Conservation (phyloP, 2,888 invertebrate genomes). For the Pollenia angustigena region DNA sequence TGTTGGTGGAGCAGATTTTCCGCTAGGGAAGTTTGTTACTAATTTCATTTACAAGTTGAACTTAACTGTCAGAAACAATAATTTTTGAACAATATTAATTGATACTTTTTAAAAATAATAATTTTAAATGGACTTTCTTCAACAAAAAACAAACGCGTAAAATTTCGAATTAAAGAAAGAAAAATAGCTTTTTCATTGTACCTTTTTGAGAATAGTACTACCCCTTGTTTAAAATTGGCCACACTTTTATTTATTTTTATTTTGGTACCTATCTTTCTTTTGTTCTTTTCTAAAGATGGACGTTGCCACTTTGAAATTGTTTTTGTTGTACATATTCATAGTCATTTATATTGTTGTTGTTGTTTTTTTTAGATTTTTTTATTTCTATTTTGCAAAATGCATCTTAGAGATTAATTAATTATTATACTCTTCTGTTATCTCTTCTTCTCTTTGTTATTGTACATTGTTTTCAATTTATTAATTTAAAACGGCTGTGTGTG, state of each 20-base stretch:
- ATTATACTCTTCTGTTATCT: slow-evolving; percentile 44
- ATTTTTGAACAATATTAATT: too few species aligned
- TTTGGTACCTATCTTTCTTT: slow-evolving; percentile 23
- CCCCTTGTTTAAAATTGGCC: slow-evolving; percentile 9
- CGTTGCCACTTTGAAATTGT: slow-evolving; percentile 51
- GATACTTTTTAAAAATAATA: too few species aligned
- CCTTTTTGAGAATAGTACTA: too few species aligned
- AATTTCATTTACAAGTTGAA: too few species aligned
- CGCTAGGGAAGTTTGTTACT: too few species aligned
- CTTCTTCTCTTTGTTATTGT: slow-evolving; percentile 23
- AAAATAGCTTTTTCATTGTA: too few species aligned
- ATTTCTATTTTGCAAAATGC: slow-evolving; percentile 60
- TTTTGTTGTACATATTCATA: slow-evolving; percentile 17
- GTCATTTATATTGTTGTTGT: slow-evolving; percentile 38
- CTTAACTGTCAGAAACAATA: too few species aligned
- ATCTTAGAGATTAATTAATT: slow-evolving; percentile 71
- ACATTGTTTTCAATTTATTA: slow-evolving; percentile 37
- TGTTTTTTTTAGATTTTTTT: neutral
- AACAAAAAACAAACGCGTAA: too few species aligned
- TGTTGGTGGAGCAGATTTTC: too few species aligned
- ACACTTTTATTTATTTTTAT: slow-evolving; percentile 22
- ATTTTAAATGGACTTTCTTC: too few species aligned
- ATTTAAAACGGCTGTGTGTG: slow-evolving; percentile 28
- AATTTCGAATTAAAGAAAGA: too few species aligned
- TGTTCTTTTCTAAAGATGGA: slow-evolving; percentile 33